Percentiles rank a stretch among this genome's conserved stretches.
These are phyloP conservation scores for Hippocampus mohnikei DNA, from an alignment of 2,113 vertebrate species.

Conservation along the genomic window DNA sequence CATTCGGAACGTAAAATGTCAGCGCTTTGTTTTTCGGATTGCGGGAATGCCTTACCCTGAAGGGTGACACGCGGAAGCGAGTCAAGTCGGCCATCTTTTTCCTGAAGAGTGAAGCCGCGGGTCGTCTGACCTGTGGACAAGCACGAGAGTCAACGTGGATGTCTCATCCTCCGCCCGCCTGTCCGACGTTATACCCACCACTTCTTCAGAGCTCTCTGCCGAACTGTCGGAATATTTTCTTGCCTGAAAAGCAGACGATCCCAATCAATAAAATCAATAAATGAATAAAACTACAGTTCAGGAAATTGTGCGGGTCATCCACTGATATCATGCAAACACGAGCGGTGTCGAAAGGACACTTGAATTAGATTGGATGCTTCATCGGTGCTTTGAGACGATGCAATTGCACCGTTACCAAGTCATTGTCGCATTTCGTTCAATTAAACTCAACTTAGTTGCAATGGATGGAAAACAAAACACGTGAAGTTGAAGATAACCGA, in stretches of 20 bases:
- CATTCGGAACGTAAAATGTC: background rate
- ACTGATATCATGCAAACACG: background rate
- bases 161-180: background rate
- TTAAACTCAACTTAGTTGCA: background rate
- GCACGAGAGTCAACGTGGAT: background rate
- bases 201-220: conserved; percentile 74
- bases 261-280: background rate
- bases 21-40: background rate
- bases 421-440: background rate
- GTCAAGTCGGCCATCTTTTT: conserved; percentile 22
- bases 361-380: background rate
- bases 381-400: background rate
- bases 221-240: conserved; percentile 57
- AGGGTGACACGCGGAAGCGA: conserved; percentile 16
- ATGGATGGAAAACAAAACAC: background rate
- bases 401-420: background rate
- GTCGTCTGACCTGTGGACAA: conserved; percentile 45
- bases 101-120: conserved; percentile 17
- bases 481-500: background rate
- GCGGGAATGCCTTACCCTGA: conserved; percentile 44
- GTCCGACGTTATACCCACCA: conserved; percentile 39
- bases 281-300: too few species aligned
- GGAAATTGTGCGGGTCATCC: too few species aligned
- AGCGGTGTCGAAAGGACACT: background rate
- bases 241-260: conserved; percentile 43